Evolutionary conservation across 2,797 vertebrate species (phyloP).

Genomic region (Xiphorhynchus erythropygius): DNA sequence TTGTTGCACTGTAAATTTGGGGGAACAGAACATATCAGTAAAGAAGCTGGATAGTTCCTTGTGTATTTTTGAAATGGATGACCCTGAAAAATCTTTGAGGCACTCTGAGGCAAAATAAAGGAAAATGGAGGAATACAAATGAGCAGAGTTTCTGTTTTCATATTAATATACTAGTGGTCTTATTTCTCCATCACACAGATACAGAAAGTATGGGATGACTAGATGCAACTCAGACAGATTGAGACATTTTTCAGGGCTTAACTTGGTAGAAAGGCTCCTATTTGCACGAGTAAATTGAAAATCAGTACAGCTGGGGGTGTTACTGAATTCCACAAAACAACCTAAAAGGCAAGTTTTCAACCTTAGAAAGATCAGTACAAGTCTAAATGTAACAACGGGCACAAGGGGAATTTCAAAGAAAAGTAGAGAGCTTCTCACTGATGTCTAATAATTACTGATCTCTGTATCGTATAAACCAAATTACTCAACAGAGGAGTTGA

Average conservation of each 20-base stretch:
- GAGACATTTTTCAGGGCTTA: background rate
- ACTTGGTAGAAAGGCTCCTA: background rate
- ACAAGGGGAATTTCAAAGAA: background rate
- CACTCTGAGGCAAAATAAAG: background rate
- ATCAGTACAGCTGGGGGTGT: background rate
- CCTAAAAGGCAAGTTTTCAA: background rate
- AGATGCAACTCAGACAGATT: background rate
- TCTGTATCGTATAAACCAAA: background rate
- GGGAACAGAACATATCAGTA: background rate
- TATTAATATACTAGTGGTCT: background rate
- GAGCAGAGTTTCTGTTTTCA: background rate
- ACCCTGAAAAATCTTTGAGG: background rate
- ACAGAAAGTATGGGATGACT: background rate
- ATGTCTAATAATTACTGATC: constrained; percentile 22
- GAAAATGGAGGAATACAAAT: background rate
- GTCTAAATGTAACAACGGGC: background rate
- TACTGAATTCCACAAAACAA: background rate
- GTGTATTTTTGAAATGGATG: background rate
- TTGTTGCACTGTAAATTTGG: background rate
- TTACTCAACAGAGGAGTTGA: background rate
- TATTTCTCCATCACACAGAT: background rate
- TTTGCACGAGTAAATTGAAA: background rate
- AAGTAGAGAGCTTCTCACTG: background rate
- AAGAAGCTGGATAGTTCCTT: background rate
- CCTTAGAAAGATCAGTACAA: background rate